A percentile compares a stretch with the other conserved stretches of the same genome.
phyloP scores from a whole-genome alignment of 2,888 invertebrate species.

The Meandrusa payeni region DNA sequence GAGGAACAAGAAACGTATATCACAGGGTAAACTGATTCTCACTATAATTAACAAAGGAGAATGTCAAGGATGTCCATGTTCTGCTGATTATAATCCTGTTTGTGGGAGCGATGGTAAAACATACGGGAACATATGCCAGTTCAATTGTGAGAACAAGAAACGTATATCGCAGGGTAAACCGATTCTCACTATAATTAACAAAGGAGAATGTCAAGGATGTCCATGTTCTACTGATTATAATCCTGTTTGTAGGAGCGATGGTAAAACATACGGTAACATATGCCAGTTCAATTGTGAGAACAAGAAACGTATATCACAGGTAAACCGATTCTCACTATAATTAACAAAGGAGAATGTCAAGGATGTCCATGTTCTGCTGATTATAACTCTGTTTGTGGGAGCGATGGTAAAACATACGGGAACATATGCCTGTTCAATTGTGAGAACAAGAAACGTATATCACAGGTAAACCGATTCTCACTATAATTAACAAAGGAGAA shows the following conservation, averaged over 20 bases:
- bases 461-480: constrained; percentile 12
- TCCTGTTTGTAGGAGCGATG: constrained; percentile 38
- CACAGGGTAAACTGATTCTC: constrained; percentile 14
- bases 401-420: constrained; percentile 34
- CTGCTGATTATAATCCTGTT: constrained; percentile 30
- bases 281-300: constrained; percentile 29
- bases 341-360: constrained; percentile 24
- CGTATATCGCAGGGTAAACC: background rate
- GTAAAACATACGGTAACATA: constrained; percentile 33
- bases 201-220: constrained; percentile 26
- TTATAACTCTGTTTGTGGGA: constrained; percentile 33
- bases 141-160: constrained; percentile 34
- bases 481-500: constrained; percentile 28
- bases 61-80: constrained; percentile 34
- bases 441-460: constrained; percentile 28
- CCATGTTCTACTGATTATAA: constrained; percentile 23
- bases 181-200: background rate
- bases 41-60: constrained; percentile 20
- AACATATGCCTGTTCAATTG: no score
- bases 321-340: background rate
- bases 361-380: background rate
- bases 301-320: background rate
- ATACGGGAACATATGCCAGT: constrained; percentile 36
- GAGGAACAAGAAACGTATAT: no score
- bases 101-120: constrained; percentile 38